These are phyloP conservation scores for Mola mola DNA, from an alignment of 2,113 vertebrate species.

Conservation along the genomic window DNA sequence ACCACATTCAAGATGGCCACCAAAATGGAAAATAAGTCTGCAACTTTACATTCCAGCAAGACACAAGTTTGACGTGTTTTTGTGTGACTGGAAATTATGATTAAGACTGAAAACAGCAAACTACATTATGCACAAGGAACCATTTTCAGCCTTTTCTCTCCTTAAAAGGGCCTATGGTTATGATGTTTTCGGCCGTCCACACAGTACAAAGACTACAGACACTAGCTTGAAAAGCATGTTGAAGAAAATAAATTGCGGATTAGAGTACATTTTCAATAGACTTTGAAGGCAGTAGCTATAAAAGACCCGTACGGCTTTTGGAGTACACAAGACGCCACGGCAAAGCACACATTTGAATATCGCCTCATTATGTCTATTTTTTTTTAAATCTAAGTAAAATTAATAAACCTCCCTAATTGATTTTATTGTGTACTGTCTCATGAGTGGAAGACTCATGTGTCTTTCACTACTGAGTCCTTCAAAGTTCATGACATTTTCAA, in stretches of 20 bases:
- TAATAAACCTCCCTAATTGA: constrained; percentile 28
- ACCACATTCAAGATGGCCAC: constrained; percentile 23
- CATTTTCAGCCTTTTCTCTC: too few species aligned
- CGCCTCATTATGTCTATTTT: constrained; percentile 21
- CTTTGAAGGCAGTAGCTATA: constrained; percentile 34
- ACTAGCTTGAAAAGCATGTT: constrained; percentile 23
- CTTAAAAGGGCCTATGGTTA: too few species aligned
- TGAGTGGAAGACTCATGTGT: constrained; percentile 61
- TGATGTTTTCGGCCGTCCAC: too few species aligned
- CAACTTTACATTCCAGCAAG: too few species aligned
- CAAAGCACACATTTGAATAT: constrained; percentile 25
- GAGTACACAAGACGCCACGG: background rate
- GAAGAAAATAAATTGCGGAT: constrained; percentile 30
- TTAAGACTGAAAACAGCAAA: too few species aligned
- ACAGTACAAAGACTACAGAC: constrained; percentile 38
- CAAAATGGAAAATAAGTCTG: constrained; percentile 13
- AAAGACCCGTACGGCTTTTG: too few species aligned
- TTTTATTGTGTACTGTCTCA: constrained; percentile 47
- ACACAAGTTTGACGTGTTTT: too few species aligned
- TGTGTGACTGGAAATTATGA: too few species aligned
- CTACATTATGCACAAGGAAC: too few species aligned
- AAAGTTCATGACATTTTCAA: constrained; percentile 85
- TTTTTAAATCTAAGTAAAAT: constrained; percentile 41
- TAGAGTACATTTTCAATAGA: constrained; percentile 41
- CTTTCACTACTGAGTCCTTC: constrained; percentile 67